Base-by-base conservation (phyloP, 1,140 invertebrate genomes). In the Lucilia sericata region DNA sequence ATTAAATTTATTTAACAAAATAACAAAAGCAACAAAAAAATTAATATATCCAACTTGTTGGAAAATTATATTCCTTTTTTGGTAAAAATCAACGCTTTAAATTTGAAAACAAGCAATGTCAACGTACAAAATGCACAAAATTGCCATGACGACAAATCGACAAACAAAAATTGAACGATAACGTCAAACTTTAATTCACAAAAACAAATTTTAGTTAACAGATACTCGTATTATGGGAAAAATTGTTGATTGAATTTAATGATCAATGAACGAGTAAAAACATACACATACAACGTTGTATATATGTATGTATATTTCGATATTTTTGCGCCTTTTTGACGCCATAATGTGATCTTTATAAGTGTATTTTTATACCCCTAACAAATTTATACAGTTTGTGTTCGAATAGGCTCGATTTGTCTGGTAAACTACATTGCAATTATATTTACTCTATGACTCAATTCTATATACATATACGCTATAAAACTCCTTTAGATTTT, bases 231-330 rank as follows among this genome's bases (percentile, higher is more conserved):
- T 60, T 60, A 60, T 60, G 55, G 55, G 55, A 60, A 60, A 60
- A 60, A 60, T 60, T 60, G n/a, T 60, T 60, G 55, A 60, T 60
- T 60, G 55, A 60, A 60, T 60, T 60, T 60, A 60, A 60, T n/a
- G n/a, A 17, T 60, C 55, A 60, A n/a, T 42, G 42, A 42, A 10
- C 42, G 42, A 42, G 42, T 42, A 42, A 7, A 42, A 42, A 42
- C 42, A 42, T 60, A 60, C 51, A 55, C 51, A 14, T 17, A 55
- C 12, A 55, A 30, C 2, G n/a, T 60, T 60, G 55, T 42, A 8
- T 42, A 8, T 60, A 1, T 17, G 13, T 60, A n/a, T 14, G 14
- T 60, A 60, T 14, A 60, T n/a, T n/a, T n/a, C n/a, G 25, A 30
- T 30, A 30, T 30, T 30, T 30, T 30, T 30, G 55, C 55, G 55